phyloP scores from a whole-genome alignment of 2,797 vertebrate species.

The Arctocebus calabarensis region DNA sequence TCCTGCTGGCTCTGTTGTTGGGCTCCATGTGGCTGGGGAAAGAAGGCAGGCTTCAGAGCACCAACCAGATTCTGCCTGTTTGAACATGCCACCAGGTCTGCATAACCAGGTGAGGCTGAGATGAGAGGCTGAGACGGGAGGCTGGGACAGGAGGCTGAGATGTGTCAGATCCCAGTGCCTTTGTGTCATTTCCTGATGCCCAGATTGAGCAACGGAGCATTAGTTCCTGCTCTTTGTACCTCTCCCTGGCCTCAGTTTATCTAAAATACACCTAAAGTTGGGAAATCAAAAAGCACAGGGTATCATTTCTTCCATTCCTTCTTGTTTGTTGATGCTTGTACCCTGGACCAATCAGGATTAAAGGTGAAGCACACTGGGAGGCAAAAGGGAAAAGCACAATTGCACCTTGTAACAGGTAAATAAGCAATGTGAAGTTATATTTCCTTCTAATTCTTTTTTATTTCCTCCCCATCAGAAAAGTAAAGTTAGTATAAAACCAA shows the following conservation, averaged over 20 bases:
- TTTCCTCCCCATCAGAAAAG: neutral
- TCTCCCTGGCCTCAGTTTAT: neutral
- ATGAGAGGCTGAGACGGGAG: neutral
- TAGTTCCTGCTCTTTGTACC: neutral
- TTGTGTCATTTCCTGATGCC: neutral
- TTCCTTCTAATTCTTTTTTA: neutral
- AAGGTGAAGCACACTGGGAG: neutral
- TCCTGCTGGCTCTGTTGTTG: neutral
- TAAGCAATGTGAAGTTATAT: neutral
- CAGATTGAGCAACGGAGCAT: neutral
- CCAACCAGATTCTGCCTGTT: neutral
- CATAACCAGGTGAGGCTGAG: neutral
- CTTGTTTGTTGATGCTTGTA: neutral
- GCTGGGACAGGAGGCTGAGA: neutral
- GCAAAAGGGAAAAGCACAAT: neutral
- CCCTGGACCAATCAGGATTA: neutral
- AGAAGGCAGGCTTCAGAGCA: neutral
- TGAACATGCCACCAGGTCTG: neutral
- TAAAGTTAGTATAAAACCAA: neutral
- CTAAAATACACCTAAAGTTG: neutral
- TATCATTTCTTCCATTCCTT: neutral
- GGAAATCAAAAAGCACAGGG: neutral
- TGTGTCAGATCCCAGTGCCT: no score
- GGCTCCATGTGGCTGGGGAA: neutral
- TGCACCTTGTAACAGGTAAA: neutral